Evolutionary conservation across 2,797 vertebrate species (phyloP).

Genomic region (Tiaroga cobitis): DNA sequence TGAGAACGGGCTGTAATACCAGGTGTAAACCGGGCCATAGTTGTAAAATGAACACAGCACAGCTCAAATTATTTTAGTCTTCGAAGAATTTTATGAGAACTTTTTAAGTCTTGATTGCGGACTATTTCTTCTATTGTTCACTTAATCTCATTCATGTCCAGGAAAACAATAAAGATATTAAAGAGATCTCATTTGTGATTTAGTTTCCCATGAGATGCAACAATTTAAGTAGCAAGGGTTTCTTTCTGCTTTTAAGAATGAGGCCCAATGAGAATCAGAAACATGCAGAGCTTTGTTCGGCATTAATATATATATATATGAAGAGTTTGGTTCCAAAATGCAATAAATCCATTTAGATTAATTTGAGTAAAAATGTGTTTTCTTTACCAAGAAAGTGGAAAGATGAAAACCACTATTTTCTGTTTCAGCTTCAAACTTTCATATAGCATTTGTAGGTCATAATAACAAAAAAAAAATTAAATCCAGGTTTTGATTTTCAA

Average conservation of each 20-base stretch:
- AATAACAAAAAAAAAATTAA: too few relatives aligned
- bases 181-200: background rate
- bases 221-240: background rate
- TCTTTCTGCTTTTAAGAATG: background rate
- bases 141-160: background rate
- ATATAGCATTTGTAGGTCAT: too few relatives aligned
- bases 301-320: background rate
- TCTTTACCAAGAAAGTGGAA: too few relatives aligned
- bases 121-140: background rate
- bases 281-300: too few relatives aligned
- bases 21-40: too few relatives aligned
- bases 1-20: too few relatives aligned
- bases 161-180: background rate
- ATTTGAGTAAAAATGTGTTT: too few relatives aligned
- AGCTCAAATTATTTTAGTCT: background rate
- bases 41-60: background rate
- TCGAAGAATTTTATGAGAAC: background rate
- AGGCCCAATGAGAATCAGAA: background rate
- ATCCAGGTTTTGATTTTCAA: too few relatives aligned
- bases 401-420: too few relatives aligned
- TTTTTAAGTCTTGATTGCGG: background rate
- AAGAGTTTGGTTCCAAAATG: too few relatives aligned
- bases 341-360: too few relatives aligned
- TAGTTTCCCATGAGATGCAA: background rate
- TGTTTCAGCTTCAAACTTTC: too few relatives aligned